A percentile compares a stretch with the other conserved stretches of the same genome.
These are phyloP conservation scores for Timema podura DNA, from an alignment of 2,888 invertebrate species.

Conservation along the genomic window DNA sequence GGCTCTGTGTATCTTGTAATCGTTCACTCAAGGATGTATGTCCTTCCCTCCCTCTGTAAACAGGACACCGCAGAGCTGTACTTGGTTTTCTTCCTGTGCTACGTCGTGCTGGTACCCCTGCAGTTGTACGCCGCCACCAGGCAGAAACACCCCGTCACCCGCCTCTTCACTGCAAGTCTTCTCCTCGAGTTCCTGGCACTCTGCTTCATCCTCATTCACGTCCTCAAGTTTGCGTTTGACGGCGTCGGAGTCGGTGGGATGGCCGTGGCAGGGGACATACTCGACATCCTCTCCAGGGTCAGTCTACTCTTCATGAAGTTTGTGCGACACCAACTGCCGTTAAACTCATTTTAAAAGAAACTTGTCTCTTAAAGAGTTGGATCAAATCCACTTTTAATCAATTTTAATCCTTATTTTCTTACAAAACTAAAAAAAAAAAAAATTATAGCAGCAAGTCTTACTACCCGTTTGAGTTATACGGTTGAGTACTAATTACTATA, in stretches of 20 bases:
- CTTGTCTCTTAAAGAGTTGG: constrained; percentile 18
- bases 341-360: constrained; percentile 7
- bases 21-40: too few species aligned
- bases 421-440: not conserved
- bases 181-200: constrained; percentile 81
- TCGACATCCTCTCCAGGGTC: constrained; percentile 88
- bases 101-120: constrained; percentile 79
- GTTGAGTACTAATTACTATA: too few species aligned
- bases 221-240: constrained; percentile 84
- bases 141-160: constrained; percentile 88
- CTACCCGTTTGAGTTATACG: too few species aligned
- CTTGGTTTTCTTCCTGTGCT: constrained; percentile 80
- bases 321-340: not conserved
- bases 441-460: not conserved
- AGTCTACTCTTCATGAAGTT: constrained; percentile 39
- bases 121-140: constrained; percentile 86
- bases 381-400: not conserved
- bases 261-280: constrained; percentile 83
- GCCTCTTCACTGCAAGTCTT: constrained; percentile 83
- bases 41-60: constrained; percentile 25
- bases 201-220: constrained; percentile 82
- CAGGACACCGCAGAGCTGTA: constrained; percentile 88
- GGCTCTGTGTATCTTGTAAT: too few species aligned
- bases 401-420: not conserved
- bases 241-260: constrained; percentile 82